Conservation (phyloP, 2,888 invertebrate genomes). For the Unio pictorum region DNA sequence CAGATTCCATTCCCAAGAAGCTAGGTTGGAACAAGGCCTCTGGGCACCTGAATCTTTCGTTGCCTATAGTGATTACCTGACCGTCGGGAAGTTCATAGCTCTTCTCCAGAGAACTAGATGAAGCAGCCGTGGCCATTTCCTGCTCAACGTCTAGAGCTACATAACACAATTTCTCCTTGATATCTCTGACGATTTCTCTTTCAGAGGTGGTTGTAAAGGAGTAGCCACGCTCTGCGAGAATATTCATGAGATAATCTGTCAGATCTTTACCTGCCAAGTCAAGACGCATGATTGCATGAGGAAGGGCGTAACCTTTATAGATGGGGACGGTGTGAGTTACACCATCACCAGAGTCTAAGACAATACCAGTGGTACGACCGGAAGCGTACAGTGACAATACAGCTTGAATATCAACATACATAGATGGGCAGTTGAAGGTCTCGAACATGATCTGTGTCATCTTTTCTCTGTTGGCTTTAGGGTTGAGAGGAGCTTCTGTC, state of each 20-base stretch:
- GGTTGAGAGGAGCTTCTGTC: conserved; percentile 86
- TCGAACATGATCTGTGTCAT: conserved; percentile 78
- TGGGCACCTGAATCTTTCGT: conserved; percentile 63
- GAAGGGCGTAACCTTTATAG: conserved; percentile 74
- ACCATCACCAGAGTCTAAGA: conserved; percentile 92
- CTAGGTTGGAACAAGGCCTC: conserved; percentile 64
- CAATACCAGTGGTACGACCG: conserved; percentile 93
- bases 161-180: conserved; percentile 79
- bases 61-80: conserved; percentile 65
- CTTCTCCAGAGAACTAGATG: conserved; percentile 82
- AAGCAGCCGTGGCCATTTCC: conserved; percentile 6
- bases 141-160: conserved; percentile 81
- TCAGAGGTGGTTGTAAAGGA: conserved; percentile 79
- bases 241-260: conserved; percentile 74
- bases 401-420: conserved; percentile 94
- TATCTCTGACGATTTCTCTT: conserved; percentile 86
- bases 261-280: conserved; percentile 25
- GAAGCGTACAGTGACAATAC: conserved; percentile 92
- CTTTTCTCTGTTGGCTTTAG: conserved; percentile 94
- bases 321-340: conserved; percentile 92
- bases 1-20: conserved; percentile 53
- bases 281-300: conserved; percentile 39
- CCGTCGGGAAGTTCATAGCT: conserved; percentile 66
- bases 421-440: conserved; percentile 87
- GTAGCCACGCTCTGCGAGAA: conserved; percentile 63